Percentiles rank a stretch among this genome's conserved stretches.
Evolutionary conservation across 2,888 invertebrate genomes (phyloP).

Genomic region (Palloptera scutellata): DNA sequence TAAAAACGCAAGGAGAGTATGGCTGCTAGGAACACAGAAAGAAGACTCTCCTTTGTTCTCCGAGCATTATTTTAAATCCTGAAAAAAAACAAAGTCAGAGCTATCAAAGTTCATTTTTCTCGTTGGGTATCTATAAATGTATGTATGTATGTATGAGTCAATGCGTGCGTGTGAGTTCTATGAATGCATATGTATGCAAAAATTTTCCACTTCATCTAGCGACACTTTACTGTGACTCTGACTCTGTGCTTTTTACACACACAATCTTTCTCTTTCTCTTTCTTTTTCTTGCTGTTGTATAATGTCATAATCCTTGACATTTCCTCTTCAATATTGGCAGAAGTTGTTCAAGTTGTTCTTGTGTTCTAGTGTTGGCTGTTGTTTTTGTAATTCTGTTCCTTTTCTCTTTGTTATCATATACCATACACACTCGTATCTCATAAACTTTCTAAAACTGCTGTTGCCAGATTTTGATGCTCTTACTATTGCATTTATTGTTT

Average conservation of each 20-base stretch:
- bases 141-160: background rate
- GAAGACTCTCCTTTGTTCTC: no score
- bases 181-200: constrained; percentile 26
- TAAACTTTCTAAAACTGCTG: no score
- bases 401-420: no score
- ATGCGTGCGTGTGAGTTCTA: background rate
- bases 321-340: background rate
- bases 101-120: no score
- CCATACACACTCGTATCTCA: no score
- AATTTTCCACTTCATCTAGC: constrained; percentile 30
- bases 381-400: background rate
- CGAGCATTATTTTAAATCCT: no score
- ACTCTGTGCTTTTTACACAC: background rate
- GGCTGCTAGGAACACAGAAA: no score
- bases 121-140: no score
- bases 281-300: background rate
- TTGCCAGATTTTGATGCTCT: background rate
- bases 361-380: background rate
- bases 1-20: no score
- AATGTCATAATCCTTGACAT: constrained; percentile 18
- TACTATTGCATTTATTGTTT: background rate
- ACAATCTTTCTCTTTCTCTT: background rate
- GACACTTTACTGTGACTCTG: constrained; percentile 18
- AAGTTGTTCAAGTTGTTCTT: constrained; percentile 9
- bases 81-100: no score